Conservation (phyloP, 2,888 invertebrate genomes). For the Cheilosia scutellata region DNA sequence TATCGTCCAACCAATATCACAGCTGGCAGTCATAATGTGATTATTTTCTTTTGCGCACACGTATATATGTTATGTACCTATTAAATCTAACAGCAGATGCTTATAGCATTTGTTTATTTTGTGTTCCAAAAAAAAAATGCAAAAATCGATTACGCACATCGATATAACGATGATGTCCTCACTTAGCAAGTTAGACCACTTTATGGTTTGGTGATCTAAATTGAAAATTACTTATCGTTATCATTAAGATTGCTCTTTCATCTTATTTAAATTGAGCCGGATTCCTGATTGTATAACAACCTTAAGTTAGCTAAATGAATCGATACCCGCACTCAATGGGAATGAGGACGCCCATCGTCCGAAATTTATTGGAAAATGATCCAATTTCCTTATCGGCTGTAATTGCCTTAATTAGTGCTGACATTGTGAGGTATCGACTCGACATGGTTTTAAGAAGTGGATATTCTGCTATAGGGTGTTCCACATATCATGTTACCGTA, state of each 20-base stretch:
- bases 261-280: too few relatives aligned
- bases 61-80: too few relatives aligned
- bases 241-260: not conserved
- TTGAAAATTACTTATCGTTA: not conserved
- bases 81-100: conserved; percentile 14
- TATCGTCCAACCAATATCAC: conserved; percentile 7
- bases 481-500: conserved; percentile 1
- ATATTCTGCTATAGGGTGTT: not conserved
- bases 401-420: conserved; percentile 52
- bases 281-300: not conserved
- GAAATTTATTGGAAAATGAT: conserved; percentile 34
- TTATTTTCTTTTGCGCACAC: conserved; percentile 17
- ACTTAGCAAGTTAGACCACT: too few relatives aligned
- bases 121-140: conserved; percentile 18
- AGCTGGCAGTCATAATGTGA: conserved; percentile 17
- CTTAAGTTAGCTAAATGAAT: not conserved
- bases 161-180: too few relatives aligned
- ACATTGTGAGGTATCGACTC: conserved; percentile 33
- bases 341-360: not conserved
- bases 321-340: not conserved
- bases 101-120: conserved; percentile 25
- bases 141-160: too few relatives aligned
- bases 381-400: conserved; percentile 38
- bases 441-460: not conserved
- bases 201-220: too few relatives aligned